Base-by-base conservation (phyloP, 2,797 vertebrate genomes). In the Micropoecilia bifurca region DNA sequence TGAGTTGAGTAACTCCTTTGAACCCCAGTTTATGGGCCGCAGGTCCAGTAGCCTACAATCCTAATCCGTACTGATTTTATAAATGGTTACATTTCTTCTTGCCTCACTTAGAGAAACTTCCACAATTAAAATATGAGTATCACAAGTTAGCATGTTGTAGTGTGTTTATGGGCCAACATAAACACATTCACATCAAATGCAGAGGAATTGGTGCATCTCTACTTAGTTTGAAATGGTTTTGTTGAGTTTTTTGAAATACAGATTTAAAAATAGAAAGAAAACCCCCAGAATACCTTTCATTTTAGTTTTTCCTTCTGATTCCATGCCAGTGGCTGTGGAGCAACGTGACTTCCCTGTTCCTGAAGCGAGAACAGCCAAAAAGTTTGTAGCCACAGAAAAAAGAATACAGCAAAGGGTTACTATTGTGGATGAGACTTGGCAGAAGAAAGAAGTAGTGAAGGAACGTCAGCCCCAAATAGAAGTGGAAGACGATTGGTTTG, bases 401-500 rank as follows among this genome's bases (percentile, higher is more conserved):
- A 85, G 39, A 82, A 39, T 25, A 25, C 80, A 84, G 87, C 69
- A 84, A 81, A 88, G 74, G 47, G 25, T 92, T 43, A 77, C 75
- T 66, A 39, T 85, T 74, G 85, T 83, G 74, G 77, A 93, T 45
- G 75, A 85, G 53, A 80, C 6, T 33, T 73, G 76, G 89, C 85
- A 73, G 75, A 80, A 84, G 80, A 72, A 81, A 76, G 77, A 46
- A 47, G 74, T 73, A 28, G 41, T 87, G 4, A 86, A 78, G 77
- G 63, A 76, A 22, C 33, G 0, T 77, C 82, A 85, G 53, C 71
- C 74, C 28, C 82, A 74, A 50, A 91, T 73, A 80, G 72, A 92
- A 75, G 61, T 90, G 80, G 90, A 92, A 2, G 91, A 93, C 83
- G 89, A 93, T 72, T 95, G 93, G 92, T 92, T 85, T 80, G 63